Conservation (phyloP, 2,797 vertebrate genomes). For the Parauchenoglanis ngamensis region DNA sequence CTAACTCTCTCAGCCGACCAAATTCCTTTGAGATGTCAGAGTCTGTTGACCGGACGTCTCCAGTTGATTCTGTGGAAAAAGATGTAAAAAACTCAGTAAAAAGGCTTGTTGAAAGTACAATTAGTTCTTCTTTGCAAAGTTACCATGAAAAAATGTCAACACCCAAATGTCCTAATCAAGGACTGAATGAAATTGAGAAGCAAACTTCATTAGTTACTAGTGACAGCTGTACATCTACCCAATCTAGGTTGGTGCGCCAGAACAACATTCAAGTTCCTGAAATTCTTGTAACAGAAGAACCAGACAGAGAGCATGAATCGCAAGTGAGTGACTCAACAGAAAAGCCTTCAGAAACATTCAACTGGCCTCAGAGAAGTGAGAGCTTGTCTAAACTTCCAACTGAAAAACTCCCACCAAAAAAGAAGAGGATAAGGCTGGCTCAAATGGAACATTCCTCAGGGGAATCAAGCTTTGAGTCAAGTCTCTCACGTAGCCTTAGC, state of each 20-base stretch:
- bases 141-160: conserved; percentile 70
- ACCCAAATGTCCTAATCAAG: conserved; percentile 64
- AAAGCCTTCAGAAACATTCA: conserved; percentile 87
- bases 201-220: conserved; percentile 57
- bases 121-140: conserved; percentile 62
- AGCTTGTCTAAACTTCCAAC: conserved; percentile 93
- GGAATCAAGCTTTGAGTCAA: conserved; percentile 93
- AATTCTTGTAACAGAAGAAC: conserved; percentile 96
- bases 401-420: conserved; percentile 97
- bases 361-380: conserved; percentile 95
- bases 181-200: conserved; percentile 70
- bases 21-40: conserved; percentile 90
- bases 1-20: conserved; percentile 92
- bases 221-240: conserved; percentile 73
- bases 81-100: conserved; percentile 69
- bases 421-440: conserved; percentile 94
- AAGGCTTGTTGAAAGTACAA: conserved; percentile 68
- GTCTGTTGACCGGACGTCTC: conserved; percentile 80
- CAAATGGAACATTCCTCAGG: conserved; percentile 95
- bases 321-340: conserved; percentile 81
- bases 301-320: conserved; percentile 86
- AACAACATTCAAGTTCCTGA: conserved; percentile 98
- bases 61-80: conserved; percentile 79
- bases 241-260: conserved; percentile 91
- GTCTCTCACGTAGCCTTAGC: conserved; percentile 90